Evolutionary conservation across 2,113 vertebrate genomes (phyloP), one percentile per base, ranked within the genome.

Genomic region (Acinonyx jubatus): DNA sequence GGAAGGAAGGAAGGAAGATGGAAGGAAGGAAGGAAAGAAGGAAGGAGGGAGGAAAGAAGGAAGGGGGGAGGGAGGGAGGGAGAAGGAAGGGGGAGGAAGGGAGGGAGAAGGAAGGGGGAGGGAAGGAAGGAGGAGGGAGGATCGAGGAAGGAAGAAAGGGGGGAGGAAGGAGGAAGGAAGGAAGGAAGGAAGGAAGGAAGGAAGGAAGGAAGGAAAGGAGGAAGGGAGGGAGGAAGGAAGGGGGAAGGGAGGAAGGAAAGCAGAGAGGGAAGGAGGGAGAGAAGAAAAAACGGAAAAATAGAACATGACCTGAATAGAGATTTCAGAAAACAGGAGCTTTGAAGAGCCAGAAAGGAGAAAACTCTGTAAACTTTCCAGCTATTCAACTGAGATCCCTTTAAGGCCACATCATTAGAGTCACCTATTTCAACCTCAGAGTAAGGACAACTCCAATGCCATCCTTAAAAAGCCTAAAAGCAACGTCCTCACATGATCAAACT

Each of bases 161-260:
- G 19, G 55, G 18, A 55, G 19, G 55, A 65, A 11, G 36, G 36
- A 31, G 65, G 29, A 3, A 1, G 29, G 29, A 31, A 10, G 13
- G 29, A 31, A 2, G 65, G 29, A 11, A 31, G 65, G 29, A 3
- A 1, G 29, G 29, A 31, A 10, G 13, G 29, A 31, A 2, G 65
- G 29, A 31, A 14, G 63, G 13, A 15, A 11, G 5, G 14, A 7
- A 0, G 21, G 21, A 10, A 10, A 9, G 57, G 4, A 61, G 23
- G 23, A 4, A 25, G 3, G 23, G 0, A 61, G 8, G 21, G 0
- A 63, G 21, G 23, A 63, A 63, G 9, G 41, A 12, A 6, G 14
- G 23, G 45, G 33, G 16, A 6, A 14, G 16, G 45, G 31, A 38
- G 4, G 33, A n/a, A 36, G 3, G 31, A 27, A 63, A 27, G 61